Base-by-base conservation (phyloP, 2,797 vertebrate species). In the Knipowitschia caucasica region DNA sequence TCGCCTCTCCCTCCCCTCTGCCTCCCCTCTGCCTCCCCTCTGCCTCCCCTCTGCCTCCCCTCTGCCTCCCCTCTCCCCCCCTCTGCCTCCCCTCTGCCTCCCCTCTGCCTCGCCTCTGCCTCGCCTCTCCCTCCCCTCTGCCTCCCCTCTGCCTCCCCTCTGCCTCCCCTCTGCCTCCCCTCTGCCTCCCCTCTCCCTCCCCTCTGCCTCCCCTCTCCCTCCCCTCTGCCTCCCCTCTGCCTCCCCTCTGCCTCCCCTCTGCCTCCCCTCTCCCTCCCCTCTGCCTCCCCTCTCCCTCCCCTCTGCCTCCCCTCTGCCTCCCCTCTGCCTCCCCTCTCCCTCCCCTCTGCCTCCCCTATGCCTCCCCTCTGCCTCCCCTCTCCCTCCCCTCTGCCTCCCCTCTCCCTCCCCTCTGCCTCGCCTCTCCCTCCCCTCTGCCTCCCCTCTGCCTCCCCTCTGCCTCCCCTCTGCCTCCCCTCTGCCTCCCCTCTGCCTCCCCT, bases 51-150 rank as follows among this genome's bases (percentile, higher is more conserved):
- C 60, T 60, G 71, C 73, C 68, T 76, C 69, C 75, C 75, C 68
- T 76, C 70, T n/a, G n/a, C n/a, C n/a, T n/a, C n/a, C n/a, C 71
- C 71, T 79, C 87, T 40, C 77, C 77, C 77, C 78, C 77, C 84
- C 66, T 23, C 60, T 60, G 71, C 73, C 68, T 76, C 69, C 75
- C 75, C 68, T 76, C 70, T n/a, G n/a, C n/a, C n/a, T n/a, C n/a
- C n/a, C n/a, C n/a, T n/a, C n/a, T n/a, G n/a, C n/a, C n/a, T n/a
- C n/a, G n/a, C n/a, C n/a, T n/a, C n/a, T n/a, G n/a, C n/a, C n/a
- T n/a, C 81, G 60, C 71, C 71, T 79, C 87, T 40, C 77, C 77
- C 77, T 77, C 77, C 84, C 66, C 23, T 61, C 62, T n/a, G 71
- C 73, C 68, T 76, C 69, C 75, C 75, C 68, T 76, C 70, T n/a